Evolutionary conservation across 2,797 vertebrate genomes (phyloP).

Genomic region (Leptoclinus maculatus): DNA sequence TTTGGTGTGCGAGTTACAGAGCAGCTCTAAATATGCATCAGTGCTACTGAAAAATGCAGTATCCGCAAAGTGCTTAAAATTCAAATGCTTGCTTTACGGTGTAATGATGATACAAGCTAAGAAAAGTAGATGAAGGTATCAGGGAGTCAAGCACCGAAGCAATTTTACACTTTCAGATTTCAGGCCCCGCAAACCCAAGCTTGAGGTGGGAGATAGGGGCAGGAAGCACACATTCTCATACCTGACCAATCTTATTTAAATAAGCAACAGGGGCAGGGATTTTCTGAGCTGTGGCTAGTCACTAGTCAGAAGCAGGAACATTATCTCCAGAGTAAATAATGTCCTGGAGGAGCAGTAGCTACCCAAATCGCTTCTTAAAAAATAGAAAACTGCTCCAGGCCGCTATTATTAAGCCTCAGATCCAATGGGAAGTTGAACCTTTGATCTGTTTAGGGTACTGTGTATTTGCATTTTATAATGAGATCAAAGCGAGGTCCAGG

Average conservation of each 20-base stretch:
- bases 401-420: constrained; percentile 83
- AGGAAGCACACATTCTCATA: constrained; percentile 67
- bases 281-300: constrained; percentile 77
- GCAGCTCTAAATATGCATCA: constrained; percentile 54
- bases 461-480: constrained; percentile 89
- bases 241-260: constrained; percentile 83
- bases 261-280: constrained; percentile 79
- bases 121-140: constrained; percentile 73
- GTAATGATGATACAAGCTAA: constrained; percentile 74
- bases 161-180: constrained; percentile 82
- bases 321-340: constrained; percentile 87
- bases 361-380: constrained; percentile 83
- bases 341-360: constrained; percentile 80
- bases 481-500: constrained; percentile 84
- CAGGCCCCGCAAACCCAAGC: constrained; percentile 72
- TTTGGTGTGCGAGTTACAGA: constrained; percentile 13
- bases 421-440: constrained; percentile 85
- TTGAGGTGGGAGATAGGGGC: constrained; percentile 76
- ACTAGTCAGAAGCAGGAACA: constrained; percentile 81
- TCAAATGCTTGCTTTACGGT: constrained; percentile 71
- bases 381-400: constrained; percentile 80
- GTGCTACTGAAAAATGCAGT: constrained; percentile 56
- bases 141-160: constrained; percentile 64
- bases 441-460: constrained; percentile 88
- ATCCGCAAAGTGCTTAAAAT: constrained; percentile 70